Evolutionary conservation across 2,113 vertebrate species (phyloP).

Genomic region (Genyomyrus donnyi): DNA sequence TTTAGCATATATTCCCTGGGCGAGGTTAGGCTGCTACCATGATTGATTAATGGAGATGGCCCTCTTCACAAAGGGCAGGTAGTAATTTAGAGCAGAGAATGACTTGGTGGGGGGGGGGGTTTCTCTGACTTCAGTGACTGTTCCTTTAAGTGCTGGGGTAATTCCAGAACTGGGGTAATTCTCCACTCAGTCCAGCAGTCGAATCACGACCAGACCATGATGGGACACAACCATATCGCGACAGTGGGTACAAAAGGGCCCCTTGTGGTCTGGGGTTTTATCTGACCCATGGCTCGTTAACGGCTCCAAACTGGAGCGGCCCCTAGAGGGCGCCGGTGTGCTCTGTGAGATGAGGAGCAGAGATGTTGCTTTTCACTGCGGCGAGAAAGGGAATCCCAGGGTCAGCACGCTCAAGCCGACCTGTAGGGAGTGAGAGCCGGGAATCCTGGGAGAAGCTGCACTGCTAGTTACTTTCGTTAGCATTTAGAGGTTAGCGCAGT

Average conservation of each 20-base stretch:
- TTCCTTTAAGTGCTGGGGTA: neutral
- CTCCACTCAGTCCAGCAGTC: neutral
- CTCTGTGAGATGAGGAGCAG: constrained; percentile 53
- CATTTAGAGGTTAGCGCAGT: neutral
- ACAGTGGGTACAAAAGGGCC: neutral
- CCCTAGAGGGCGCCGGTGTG: constrained; percentile 48
- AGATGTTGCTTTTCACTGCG: constrained; percentile 54
- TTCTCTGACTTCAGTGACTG: neutral
- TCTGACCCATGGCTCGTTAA: constrained; percentile 47
- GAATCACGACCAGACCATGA: neutral
- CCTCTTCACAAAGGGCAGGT: neutral
- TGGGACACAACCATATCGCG: neutral
- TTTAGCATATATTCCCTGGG: neutral
- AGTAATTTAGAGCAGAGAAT: neutral
- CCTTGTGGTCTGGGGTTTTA: constrained; percentile 45
- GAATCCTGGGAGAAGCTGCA: neutral
- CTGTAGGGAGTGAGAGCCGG: neutral
- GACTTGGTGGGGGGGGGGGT: neutral
- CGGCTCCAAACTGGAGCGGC: constrained; percentile 46
- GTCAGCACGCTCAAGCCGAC: neutral
- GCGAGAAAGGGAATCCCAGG: constrained; percentile 15
- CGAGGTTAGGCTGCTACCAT: neutral
- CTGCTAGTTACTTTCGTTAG: neutral
- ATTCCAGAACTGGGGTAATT: neutral
- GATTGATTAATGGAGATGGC: neutral